phyloP scores from a whole-genome alignment of 2,888 invertebrate genomes.

The Norana najaformis region DNA sequence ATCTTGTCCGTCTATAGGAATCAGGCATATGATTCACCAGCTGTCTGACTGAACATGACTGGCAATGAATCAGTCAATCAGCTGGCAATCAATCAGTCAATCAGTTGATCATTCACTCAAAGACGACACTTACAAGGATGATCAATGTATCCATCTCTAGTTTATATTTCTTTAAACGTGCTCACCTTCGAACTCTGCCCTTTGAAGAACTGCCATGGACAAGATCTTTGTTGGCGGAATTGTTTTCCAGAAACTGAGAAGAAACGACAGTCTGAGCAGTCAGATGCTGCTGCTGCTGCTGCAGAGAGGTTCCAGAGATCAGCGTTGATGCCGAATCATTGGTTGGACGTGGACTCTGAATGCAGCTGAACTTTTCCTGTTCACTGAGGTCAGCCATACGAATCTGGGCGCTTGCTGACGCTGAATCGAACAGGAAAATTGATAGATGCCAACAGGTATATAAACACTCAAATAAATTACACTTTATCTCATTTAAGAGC shows the following conservation, averaged over 20 bases:
- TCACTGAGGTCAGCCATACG: background rate
- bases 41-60: no score
- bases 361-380: background rate
- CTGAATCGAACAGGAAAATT: background rate
- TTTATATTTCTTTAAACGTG: no score
- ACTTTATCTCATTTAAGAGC: no score
- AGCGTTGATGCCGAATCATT: background rate
- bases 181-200: background rate
- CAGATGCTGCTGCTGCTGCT: constrained; percentile 20
- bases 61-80: no score
- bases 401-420: background rate
- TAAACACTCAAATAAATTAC: background rate
- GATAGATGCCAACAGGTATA: background rate
- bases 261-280: background rate
- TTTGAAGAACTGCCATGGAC: background rate
- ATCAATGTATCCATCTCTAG: no score
- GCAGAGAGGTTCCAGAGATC: background rate
- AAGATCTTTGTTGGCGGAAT: background rate
- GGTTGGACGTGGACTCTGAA: background rate
- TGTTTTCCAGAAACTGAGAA: constrained; percentile 14
- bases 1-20: no score
- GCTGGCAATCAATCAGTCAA: no score
- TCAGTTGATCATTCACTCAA: no score
- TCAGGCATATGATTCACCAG: no score
- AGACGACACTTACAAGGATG: no score